Evolutionary conservation across 2,113 vertebrate species (phyloP).

Genomic region (Pteruthius melanotis): DNA sequence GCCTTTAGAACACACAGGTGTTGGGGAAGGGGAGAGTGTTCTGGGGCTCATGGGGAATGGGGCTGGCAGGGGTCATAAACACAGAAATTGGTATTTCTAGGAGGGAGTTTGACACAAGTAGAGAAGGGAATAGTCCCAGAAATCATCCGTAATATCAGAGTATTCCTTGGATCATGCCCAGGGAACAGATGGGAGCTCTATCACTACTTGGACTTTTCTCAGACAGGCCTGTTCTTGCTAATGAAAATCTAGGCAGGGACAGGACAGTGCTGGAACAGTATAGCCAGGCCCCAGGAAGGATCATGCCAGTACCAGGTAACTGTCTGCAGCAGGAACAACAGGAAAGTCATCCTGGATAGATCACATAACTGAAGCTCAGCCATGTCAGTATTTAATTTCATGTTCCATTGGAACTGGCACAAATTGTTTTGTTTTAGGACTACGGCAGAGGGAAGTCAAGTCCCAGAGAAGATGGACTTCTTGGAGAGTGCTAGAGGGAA

Average conservation of each 20-base stretch:
- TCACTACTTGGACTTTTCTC: background rate
- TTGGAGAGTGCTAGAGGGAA: background rate
- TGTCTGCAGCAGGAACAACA: background rate
- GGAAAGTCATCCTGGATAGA: background rate
- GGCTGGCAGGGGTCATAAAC: fast-evolving
- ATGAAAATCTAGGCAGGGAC: background rate
- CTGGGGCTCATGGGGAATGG: background rate
- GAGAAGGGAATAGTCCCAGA: background rate
- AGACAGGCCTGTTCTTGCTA: background rate
- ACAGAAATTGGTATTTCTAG: background rate
- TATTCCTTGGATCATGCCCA: background rate
- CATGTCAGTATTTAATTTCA: background rate
- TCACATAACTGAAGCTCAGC: background rate
- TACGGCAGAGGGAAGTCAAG: background rate
- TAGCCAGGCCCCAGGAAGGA: background rate
- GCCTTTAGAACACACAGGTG: background rate
- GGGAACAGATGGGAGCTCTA: background rate
- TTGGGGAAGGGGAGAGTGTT: background rate
- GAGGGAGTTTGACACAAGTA: background rate
- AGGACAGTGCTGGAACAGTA: background rate
- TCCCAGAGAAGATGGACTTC: background rate
- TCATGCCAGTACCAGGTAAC: background rate
- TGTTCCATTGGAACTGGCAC: background rate
- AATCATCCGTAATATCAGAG: background rate
- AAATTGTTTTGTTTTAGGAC: background rate